Percentiles rank a stretch among this genome's conserved stretches.
phyloP scores from a whole-genome alignment of 2,113 vertebrate genomes.

The Silurus glanis region DNA sequence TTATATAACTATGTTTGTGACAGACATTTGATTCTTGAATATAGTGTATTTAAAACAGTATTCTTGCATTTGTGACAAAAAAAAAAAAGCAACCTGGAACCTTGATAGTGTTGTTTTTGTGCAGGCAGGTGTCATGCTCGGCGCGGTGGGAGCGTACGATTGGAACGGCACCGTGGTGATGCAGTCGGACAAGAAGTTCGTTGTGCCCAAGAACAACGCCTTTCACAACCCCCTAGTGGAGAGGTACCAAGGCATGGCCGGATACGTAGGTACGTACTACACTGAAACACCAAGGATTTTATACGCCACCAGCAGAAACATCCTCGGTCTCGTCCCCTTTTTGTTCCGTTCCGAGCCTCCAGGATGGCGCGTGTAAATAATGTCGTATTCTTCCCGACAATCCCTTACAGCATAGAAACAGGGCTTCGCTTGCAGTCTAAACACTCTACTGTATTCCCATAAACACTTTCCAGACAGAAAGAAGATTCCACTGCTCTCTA shows the following conservation, averaged over 20 bases:
- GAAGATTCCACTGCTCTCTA: not conserved
- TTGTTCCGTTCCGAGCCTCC: not conserved
- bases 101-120: not conserved
- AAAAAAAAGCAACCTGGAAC: too few species aligned
- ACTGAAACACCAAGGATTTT: not conserved
- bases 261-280: slow-evolving; percentile 83
- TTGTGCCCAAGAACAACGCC: slow-evolving; percentile 73
- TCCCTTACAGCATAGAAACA: not conserved
- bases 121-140: slow-evolving; percentile 88
- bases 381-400: not conserved
- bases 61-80: too few species aligned
- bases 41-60: too few species aligned
- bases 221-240: slow-evolving; percentile 74
- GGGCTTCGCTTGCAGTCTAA: slow-evolving; percentile 31
- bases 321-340: not conserved
- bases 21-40: not conserved
- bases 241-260: slow-evolving; percentile 84
- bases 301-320: not conserved
- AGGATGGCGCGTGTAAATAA: not conserved
- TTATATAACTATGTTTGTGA: too few species aligned
- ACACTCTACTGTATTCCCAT: slow-evolving; percentile 39
- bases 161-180: slow-evolving; percentile 96
- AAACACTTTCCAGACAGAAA: slow-evolving; percentile 37
- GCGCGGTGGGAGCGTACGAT: slow-evolving; percentile 94
- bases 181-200: slow-evolving; percentile 66